These are phyloP conservation scores for Crotophaga sulcirostris DNA, from an alignment of 2,113 vertebrate genomes.

Conservation along the genomic window DNA sequence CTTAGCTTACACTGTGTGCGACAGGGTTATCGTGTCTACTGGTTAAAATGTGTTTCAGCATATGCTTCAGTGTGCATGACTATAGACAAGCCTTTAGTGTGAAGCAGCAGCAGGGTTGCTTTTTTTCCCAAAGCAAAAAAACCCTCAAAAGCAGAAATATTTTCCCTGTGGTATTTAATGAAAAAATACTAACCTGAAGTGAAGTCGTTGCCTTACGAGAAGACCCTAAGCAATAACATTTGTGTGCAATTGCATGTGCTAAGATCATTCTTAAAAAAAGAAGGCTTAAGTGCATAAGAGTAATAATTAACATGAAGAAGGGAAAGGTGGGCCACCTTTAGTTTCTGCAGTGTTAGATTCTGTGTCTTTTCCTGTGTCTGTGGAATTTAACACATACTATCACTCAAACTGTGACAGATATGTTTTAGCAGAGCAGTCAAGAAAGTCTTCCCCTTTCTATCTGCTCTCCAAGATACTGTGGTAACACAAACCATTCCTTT, in stretches of 20 bases:
- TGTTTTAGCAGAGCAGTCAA: neutral
- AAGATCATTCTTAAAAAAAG: neutral
- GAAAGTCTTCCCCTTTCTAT: constrained; percentile 11
- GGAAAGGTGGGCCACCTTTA: neutral
- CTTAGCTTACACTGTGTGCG: neutral
- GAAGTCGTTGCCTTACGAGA: neutral
- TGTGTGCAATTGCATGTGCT: neutral
- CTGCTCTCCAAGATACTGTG: neutral
- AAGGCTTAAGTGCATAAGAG: neutral
- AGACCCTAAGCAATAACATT: neutral
- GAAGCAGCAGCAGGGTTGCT: neutral
- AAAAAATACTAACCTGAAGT: neutral
- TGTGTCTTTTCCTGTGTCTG: neutral
- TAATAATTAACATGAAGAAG: neutral
- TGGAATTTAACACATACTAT: constrained; percentile 17
- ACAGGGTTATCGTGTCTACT: neutral
- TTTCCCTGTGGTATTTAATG: neutral
- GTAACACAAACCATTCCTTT: constrained; percentile 37
- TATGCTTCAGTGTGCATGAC: neutral
- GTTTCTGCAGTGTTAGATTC: neutral
- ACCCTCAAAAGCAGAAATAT: neutral
- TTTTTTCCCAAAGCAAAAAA: neutral
- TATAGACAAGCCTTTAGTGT: neutral
- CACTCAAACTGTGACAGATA: neutral
- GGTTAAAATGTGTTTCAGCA: neutral